phyloP scores from a whole-genome alignment of 1,140 invertebrate genomes.

The Papilio helenus region DNA sequence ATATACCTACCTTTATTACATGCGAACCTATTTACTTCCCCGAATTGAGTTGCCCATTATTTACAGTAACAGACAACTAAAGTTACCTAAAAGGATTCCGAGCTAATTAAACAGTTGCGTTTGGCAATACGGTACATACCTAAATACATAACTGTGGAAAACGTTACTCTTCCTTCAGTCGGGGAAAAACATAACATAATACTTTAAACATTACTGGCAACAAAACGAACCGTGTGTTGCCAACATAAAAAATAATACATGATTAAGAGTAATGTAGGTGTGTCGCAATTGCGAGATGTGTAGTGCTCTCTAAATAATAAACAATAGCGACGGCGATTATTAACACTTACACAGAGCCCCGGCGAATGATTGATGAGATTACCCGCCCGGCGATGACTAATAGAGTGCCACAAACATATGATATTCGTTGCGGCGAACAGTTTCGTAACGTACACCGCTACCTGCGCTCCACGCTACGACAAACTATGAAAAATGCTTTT shows the following conservation, averaged over 20 bases:
- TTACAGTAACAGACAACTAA: background rate
- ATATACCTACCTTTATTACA: slow-evolving; percentile 72
- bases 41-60: slow-evolving; percentile 7
- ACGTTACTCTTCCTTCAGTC: background rate
- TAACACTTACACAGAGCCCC: slow-evolving; percentile 72
- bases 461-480: background rate
- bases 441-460: slow-evolving; percentile 45
- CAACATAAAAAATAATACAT: slow-evolving; percentile 20
- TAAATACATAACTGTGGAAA: background rate
- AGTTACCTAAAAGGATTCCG: background rate
- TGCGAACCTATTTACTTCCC: slow-evolving; percentile 37
- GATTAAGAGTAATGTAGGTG: slow-evolving; percentile 31
- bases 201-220: background rate
- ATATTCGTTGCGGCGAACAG: slow-evolving; percentile 64
- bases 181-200: background rate
- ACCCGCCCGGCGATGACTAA: slow-evolving; percentile 66
- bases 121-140: background rate
- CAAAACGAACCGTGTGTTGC: background rate
- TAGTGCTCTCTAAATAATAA: slow-evolving; percentile 57
- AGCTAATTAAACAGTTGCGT: background rate
- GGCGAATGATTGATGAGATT: slow-evolving; percentile 74
- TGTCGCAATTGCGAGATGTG: slow-evolving; percentile 39
- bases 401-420: slow-evolving; percentile 74
- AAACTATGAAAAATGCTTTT: slow-evolving; percentile 23
- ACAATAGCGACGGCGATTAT: slow-evolving; percentile 72